phyloP scores from a whole-genome alignment of 2,888 invertebrate genomes.

The Oegoconia quadripuncta region DNA sequence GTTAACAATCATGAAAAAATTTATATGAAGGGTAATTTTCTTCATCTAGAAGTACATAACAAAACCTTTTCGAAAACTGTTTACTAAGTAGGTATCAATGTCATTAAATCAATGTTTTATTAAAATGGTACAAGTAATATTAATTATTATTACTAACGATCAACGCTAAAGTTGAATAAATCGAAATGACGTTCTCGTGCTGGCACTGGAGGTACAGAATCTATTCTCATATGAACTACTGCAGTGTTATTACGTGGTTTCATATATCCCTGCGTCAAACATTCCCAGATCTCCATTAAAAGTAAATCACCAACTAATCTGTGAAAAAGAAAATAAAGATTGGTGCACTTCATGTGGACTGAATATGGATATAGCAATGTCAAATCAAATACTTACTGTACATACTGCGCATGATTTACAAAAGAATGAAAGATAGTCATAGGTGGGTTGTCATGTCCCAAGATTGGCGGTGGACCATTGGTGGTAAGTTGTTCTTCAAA shows the following conservation, averaged over 20 bases:
- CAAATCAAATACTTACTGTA: conserved; percentile 59
- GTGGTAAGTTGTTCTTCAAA: conserved; percentile 73
- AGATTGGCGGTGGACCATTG: conserved; percentile 76
- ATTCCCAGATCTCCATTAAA: conserved; percentile 82
- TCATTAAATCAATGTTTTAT: background rate
- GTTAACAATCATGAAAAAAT: too few relatives aligned
- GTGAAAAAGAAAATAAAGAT: conserved; percentile 28
- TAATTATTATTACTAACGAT: conserved; percentile 39
- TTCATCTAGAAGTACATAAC: too few relatives aligned
- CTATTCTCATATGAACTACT: conserved; percentile 49
- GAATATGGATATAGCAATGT: background rate
- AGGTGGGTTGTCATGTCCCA: conserved; percentile 65
- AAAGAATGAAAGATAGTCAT: conserved; percentile 77
- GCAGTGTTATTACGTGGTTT: conserved; percentile 35
- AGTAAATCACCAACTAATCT: conserved; percentile 77
- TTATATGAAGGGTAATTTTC: too few relatives aligned
- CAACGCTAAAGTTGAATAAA: conserved; percentile 53
- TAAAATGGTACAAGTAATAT: background rate
- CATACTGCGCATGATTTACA: conserved; percentile 78
- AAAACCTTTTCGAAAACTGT: too few relatives aligned
- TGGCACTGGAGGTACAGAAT: conserved; percentile 50
- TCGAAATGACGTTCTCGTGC: conserved; percentile 48
- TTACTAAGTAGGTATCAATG: background rate
- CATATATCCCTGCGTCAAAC: conserved; percentile 53
- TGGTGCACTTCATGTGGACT: background rate